phyloP scores from a whole-genome alignment of 2,797 vertebrate genomes.

The Eurystomus glaucurus region DNA sequence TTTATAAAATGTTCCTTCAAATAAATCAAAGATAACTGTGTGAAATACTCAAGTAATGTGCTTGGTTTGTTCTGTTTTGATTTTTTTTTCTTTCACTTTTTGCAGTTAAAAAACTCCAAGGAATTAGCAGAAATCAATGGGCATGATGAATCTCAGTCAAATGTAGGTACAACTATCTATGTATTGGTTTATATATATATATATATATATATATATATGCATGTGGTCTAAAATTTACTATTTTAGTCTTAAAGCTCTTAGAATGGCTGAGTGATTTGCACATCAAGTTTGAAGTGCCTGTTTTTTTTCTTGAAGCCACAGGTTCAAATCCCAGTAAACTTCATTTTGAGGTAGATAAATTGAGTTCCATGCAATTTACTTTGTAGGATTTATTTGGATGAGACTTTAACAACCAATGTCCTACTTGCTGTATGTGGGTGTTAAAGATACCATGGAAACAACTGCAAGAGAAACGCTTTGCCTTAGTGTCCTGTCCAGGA shows the following conservation, averaged over 20 bases:
- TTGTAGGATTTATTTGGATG: constrained; percentile 71
- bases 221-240: not conserved
- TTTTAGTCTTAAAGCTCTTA: constrained; percentile 43
- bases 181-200: not conserved
- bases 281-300: not conserved
- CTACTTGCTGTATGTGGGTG: constrained; percentile 48
- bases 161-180: constrained; percentile 80
- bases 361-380: constrained; percentile 62
- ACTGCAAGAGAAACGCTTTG: constrained; percentile 48
- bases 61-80: constrained; percentile 64
- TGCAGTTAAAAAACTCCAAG: constrained; percentile 86
- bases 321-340: constrained; percentile 56
- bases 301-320: not conserved
- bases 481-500: constrained; percentile 55
- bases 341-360: constrained; percentile 71
- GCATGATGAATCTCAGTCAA: constrained; percentile 84
- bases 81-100: constrained; percentile 44
- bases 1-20: constrained; percentile 74
- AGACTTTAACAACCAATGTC: constrained; percentile 54
- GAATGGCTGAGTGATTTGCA: constrained; percentile 8
- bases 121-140: constrained; percentile 86
- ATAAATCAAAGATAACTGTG: constrained; percentile 79
- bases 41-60: constrained; percentile 54
- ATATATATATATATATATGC: not conserved
- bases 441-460: constrained; percentile 60